Percentiles rank a stretch among this genome's conserved stretches.
Evolutionary conservation across 2,113 vertebrate genomes (phyloP).

Genomic region (Physeter macrocephalus): DNA sequence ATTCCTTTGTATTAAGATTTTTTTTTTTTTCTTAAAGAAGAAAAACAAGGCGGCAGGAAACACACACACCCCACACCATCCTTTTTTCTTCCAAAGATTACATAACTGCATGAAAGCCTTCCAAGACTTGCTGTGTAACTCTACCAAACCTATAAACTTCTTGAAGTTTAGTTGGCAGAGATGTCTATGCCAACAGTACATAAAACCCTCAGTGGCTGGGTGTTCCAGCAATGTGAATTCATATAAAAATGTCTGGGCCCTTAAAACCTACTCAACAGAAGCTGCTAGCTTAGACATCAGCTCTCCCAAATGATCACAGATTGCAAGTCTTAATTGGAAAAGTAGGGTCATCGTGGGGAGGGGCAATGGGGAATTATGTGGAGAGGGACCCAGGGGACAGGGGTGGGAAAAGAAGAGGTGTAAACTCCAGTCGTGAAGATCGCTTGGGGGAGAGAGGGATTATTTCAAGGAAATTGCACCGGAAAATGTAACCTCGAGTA

Average conservation of each 20-base stretch:
- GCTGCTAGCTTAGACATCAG: background rate
- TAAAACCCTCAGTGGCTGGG: constrained; percentile 1
- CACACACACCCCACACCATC: background rate
- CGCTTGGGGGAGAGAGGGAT: constrained; percentile 49
- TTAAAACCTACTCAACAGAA: constrained; percentile 5
- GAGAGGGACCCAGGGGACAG: background rate
- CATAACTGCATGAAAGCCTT: constrained; percentile 49
- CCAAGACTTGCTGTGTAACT: constrained; percentile 43
- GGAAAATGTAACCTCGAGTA: constrained; percentile 42
- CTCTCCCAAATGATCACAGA: background rate
- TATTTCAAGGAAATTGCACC: constrained; percentile 67
- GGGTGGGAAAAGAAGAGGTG: constrained; percentile 33
- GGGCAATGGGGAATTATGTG: background rate
- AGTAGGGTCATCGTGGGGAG: background rate
- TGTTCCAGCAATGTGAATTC: constrained; percentile 21
- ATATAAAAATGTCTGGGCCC: constrained; percentile 30
- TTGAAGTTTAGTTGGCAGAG: constrained; percentile 52
- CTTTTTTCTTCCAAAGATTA: constrained; percentile 26
- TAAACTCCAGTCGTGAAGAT: background rate
- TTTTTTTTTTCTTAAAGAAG: constrained; percentile 35
- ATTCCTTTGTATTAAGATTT: constrained; percentile 65
- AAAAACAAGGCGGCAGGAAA: constrained; percentile 32
- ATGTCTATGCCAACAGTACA: background rate
- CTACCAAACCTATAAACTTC: constrained; percentile 54
- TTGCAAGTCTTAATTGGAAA: constrained; percentile 7